These are phyloP conservation scores for Chaitophorus viminalis DNA, from an alignment of 2,888 invertebrate genomes.

Conservation along the genomic window DNA sequence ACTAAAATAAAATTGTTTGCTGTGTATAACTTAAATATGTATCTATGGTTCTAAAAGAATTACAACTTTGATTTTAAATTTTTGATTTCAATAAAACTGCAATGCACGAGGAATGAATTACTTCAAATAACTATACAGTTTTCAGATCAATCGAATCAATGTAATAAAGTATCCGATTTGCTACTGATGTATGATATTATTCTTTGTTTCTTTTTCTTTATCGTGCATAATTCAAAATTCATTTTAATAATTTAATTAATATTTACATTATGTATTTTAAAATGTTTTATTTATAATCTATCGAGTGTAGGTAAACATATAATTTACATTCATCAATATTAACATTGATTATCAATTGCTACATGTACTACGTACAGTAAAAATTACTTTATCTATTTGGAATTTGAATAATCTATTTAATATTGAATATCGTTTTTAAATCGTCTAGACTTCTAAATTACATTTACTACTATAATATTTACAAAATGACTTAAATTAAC, in stretches of 20 bases:
- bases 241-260: not conserved
- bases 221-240: not conserved
- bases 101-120: not conserved
- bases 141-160: not conserved
- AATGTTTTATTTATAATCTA: slow-evolving; percentile 51
- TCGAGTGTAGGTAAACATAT: not conserved
- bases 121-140: not conserved
- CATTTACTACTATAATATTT: slow-evolving; percentile 27
- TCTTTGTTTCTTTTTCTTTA: not conserved
- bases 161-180: not conserved
- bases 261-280: slow-evolving; percentile 5
- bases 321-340: slow-evolving; percentile 38
- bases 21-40: not conserved
- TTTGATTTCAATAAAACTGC: not conserved
- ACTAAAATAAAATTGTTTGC: too few species aligned
- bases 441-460: slow-evolving; percentile 53
- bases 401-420: slow-evolving; percentile 43
- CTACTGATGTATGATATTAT: not conserved
- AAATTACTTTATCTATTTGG: slow-evolving; percentile 17
- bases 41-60: not conserved
- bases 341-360: slow-evolving; percentile 9
- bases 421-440: slow-evolving; percentile 40
- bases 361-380: not conserved
- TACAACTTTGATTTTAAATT: not conserved
- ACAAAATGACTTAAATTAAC: slow-evolving; percentile 5